Conservation (phyloP, 92 coral and sea anemone species). For the Meandrina meandrites region DNA sequence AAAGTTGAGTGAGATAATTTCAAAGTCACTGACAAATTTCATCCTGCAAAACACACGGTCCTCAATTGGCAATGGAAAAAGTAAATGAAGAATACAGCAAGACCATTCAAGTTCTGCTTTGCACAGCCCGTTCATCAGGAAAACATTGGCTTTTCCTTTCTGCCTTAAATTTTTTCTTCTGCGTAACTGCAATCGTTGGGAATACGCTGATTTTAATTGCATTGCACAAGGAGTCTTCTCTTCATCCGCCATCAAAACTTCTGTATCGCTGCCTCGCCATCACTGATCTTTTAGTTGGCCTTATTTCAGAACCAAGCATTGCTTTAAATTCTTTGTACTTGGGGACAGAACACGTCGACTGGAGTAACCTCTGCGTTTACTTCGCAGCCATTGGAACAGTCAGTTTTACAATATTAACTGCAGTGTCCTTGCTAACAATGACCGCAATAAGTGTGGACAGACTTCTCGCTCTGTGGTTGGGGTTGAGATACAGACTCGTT, state of each 20-base stretch:
- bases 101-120: too few relatives aligned
- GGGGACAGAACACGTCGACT: not conserved
- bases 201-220: not conserved
- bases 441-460: constrained; percentile 14
- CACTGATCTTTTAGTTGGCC: constrained; percentile 5
- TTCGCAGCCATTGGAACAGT: not conserved
- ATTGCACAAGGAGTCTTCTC: not conserved
- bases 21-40: not conserved
- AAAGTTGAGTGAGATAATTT: too few relatives aligned
- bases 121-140: too few relatives aligned
- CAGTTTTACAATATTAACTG: too few relatives aligned
- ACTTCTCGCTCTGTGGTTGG: constrained; percentile 23
- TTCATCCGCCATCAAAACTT: constrained; percentile 13
- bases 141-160: too few relatives aligned
- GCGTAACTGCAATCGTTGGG: not conserved
- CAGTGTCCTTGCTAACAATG: not conserved
- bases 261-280: not conserved
- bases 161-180: too few relatives aligned
- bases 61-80: not conserved
- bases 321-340: not conserved
- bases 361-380: not conserved
- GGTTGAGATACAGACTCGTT: constrained; percentile 12
- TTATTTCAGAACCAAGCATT: not conserved
- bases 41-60: not conserved
- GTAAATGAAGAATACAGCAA: not conserved